Base-by-base conservation (phyloP, 2,888 invertebrate genomes). In the Meghimatium bilineatum region DNA sequence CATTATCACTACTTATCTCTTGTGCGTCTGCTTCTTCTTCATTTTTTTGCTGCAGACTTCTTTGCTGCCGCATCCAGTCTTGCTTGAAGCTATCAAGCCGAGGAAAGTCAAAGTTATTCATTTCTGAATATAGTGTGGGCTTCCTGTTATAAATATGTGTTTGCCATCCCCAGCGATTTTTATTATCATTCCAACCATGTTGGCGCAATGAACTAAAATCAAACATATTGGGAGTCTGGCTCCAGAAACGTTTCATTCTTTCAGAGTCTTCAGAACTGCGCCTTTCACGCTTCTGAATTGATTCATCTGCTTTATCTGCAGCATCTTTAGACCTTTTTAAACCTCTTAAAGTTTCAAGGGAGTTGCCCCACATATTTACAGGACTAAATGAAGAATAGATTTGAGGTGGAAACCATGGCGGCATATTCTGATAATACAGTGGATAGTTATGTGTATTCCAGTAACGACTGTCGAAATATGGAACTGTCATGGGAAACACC, bases 241-340 rank as follows among this genome's bases (percentile, higher is more conserved):
- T n/a, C 78, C 66, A 67, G 66, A 66, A 78, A 3, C 78, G 78
- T 49, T 66, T 78, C 29, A 20, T 66, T 67, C 78, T 67, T 20
- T 29, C 44, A 1, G 29, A 17, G 20, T 44, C 66, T 29, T 38
- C 78, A 17, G 36, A 6, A 8, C 36, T 17, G 14, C 75, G 49
- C 20, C 56, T 56, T 75, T 56, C 44, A 32, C 52, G 52, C 23
- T 56, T 20, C 5, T 26, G 38, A 17, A 23, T 20, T 23, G 56
- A 3, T 56, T 23, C 14, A 20, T 38, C 36, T 6, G 17, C 26
- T 8, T 52, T 26, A 1, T 78, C 67, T 44, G 20, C 32, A 20
- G 6, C 32, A 32, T 66, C 5, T 3, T n/a, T 32, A 8, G 63
- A 26, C 14, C 29, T 5, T 32, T 67, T 60, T 12, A 56, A n/a